Base-by-base conservation (phyloP, 1,140 invertebrate species). In the Heliconius eleuchia region DNA sequence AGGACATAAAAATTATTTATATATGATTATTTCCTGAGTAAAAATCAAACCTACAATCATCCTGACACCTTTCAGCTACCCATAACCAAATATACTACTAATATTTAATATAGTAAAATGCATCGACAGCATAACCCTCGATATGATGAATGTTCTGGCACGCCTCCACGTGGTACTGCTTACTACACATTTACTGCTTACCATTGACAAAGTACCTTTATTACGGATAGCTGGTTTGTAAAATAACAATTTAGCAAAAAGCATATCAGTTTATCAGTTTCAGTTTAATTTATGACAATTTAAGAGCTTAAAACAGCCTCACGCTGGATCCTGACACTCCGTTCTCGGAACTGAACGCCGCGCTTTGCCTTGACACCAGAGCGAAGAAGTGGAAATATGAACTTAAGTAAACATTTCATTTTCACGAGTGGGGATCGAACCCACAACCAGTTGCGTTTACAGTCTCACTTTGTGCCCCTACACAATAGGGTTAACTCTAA, bases 101-200 rank as follows among this genome's bases (percentile, higher is more conserved):
- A 57, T 30, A 66, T 30, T 57, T 57, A 57, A 57, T 18, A 66
- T 66, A 66, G 27, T 66, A 66, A 66, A 27, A 70, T 46, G 46
- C 19, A 70, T 50, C 66, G 57, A 71, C 30, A 23, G 23, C 16
- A 76, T 76, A 76, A 52, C 60, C 27, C 9, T 70, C 60, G 74
- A 70, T 71, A 76, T 76, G 74, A 76, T 57, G 39, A 74, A 80
- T 78, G 60, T 73, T 57, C 42, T 81, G 80, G 80, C 76, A 27
- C 4, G 7, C 27, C 19, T 73, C 80, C 80, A 81, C 66, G 75
- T 70, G 66, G 55, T 73, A 70, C 39, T 71, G 55, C 74, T 76
- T 76, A 30, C 55, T 76, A 30, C 42, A 37, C 23, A 70, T 71
- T 42, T 76, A 76, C 42, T 76, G 57, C 60, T 70, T 46, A 16